A percentile compares a stretch with the other conserved stretches of the same genome.
These are phyloP conservation scores for Tolypeutes matacus DNA, from an alignment of 2,797 vertebrate genomes.

Conservation along the genomic window DNA sequence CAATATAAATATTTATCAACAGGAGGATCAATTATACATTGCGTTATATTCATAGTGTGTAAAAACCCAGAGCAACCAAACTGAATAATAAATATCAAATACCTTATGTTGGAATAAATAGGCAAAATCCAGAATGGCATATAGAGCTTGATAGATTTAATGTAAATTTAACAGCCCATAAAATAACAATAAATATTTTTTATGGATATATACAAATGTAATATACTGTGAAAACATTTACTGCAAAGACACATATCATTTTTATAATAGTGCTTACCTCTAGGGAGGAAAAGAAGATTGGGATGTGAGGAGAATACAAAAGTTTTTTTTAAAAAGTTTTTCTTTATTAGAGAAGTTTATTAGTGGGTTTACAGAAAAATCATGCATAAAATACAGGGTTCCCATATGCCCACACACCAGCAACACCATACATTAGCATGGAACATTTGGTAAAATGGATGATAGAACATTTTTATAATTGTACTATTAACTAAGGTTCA, in stretches of 20 bases:
- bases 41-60: background rate
- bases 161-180: constrained; percentile 10
- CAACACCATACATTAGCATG: no score
- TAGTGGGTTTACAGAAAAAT: no score
- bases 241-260: constrained; percentile 30
- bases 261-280: constrained; percentile 32
- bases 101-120: background rate
- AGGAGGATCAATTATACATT: background rate
- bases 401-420: no score
- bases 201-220: constrained; percentile 51
- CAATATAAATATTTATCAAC: constrained; percentile 13
- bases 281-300: background rate
- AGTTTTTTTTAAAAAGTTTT: no score
- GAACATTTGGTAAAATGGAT: no score
- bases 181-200: constrained; percentile 51
- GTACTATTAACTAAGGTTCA: no score
- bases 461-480: no score
- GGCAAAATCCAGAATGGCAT: background rate
- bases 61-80: constrained; percentile 31
- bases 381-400: no score
- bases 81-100: constrained; percentile 52
- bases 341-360: no score
- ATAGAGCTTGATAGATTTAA: constrained; percentile 13
- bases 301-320: background rate
- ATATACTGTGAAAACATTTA: constrained; percentile 54